Conservation (phyloP, 2,888 invertebrate species). For the Leucophenga montana region DNA sequence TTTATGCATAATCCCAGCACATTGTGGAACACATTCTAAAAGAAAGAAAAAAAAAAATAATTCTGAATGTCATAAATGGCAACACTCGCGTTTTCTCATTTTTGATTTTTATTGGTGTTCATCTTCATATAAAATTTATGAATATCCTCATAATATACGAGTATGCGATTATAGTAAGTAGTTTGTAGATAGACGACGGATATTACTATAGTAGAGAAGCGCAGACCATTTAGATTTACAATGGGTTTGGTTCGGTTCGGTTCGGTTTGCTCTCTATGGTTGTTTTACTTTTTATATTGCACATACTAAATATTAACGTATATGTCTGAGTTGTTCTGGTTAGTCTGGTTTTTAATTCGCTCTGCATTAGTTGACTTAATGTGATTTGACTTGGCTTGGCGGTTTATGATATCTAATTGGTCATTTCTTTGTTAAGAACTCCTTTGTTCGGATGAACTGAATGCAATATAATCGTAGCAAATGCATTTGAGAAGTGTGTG, state of each 20-base stretch:
- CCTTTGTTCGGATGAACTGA: background rate
- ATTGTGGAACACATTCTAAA: background rate
- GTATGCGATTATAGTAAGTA: no score
- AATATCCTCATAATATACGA: slow-evolving; percentile 19
- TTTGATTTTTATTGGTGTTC: slow-evolving; percentile 49
- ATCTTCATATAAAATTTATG: slow-evolving; percentile 32
- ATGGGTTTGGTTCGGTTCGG: slow-evolving; percentile 39
- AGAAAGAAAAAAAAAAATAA: background rate
- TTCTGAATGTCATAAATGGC: slow-evolving; percentile 47
- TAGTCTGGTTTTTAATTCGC: background rate
- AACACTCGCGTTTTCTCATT: slow-evolving; percentile 47
- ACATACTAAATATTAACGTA: no score
- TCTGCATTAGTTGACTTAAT: background rate
- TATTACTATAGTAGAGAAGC: no score
- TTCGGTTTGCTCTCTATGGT: background rate
- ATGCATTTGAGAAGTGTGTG: no score
- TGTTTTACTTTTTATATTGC: no score
- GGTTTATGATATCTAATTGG: slow-evolving; percentile 63
- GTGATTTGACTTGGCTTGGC: slow-evolving; percentile 23
- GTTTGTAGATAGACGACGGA: no score
- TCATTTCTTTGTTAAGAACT: slow-evolving; percentile 32
- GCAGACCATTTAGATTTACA: slow-evolving; percentile 54
- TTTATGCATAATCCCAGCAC: slow-evolving; percentile 25
- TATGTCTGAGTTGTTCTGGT: background rate
- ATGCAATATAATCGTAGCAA: background rate